Base-by-base conservation (phyloP, 2,113 vertebrate species). In the Rhabdomys dilectus region DNA sequence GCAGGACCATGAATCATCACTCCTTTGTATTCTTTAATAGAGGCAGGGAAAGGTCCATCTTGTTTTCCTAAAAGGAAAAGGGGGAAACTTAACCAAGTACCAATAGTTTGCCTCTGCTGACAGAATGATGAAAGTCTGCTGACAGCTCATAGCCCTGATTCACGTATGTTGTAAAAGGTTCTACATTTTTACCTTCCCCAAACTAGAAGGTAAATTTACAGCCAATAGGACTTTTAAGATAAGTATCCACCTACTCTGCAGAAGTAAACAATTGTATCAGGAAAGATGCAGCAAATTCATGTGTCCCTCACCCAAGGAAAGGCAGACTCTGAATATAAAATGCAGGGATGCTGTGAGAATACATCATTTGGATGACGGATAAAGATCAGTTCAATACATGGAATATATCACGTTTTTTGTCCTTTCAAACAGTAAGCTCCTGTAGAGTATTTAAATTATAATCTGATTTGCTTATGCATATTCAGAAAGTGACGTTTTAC, bases 381-480 rank as follows among this genome's bases (percentile, higher is more conserved):
- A 81, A n/a, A 42, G 70, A 82, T 91, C 62, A 84, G 48, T 95
- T 76, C 70, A 85, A 92, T 94, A 95, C 87, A 68, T 42, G 89
- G 88, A 84, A 88, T 96, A 91, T 88, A 96, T 96, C 75, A 96
- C 16, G 75, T 96, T 97, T 86, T 51, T 96, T 93, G 73, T 90
- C 68, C 88, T 48, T 60, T 95, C 88, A 88, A 91, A 96, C 85
- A 85, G 31, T 60, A 96, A 75, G 45, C 64, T 96, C 86, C 68
- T 95, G 39, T 78, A 95, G 62, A 77, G 58, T 68, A 88, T 92
- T 96, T 95, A 96, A 97, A 96, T 97, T 92, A 95, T 91, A 80
- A 92, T 96, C 93, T 76, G 56, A 88, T 94, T 96, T 93, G 48
- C 94, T 91, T 94, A 95, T 97, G 88, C 94, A 96, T 96, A 96